Conservation (phyloP, 2,113 vertebrate species). For the Caretta caretta region DNA sequence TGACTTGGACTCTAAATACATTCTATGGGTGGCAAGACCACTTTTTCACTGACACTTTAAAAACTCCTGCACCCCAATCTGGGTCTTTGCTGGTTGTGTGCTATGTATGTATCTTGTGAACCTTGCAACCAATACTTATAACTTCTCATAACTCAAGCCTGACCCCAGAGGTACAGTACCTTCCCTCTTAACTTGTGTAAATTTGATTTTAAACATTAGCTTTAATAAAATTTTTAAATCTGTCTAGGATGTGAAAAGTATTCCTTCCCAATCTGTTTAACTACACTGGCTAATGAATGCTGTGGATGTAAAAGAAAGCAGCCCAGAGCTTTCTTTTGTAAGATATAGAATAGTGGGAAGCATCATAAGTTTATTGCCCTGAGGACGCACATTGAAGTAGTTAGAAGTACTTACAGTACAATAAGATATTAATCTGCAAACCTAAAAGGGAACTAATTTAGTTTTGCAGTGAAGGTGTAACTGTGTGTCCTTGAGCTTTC, state of each 20-base stretch:
- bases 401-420: constrained; percentile 57
- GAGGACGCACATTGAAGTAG: constrained; percentile 60
- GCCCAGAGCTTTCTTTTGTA: constrained; percentile 60
- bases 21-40: too few relatives aligned
- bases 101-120: too few relatives aligned
- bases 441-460: neutral
- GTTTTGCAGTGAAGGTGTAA: neutral
- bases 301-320: constrained; percentile 68
- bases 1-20: too few relatives aligned
- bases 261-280: constrained; percentile 52
- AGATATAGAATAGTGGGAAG: constrained; percentile 68
- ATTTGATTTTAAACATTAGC: too few relatives aligned
- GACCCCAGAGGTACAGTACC: too few relatives aligned
- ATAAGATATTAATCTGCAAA: constrained; percentile 60
- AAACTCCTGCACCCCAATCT: too few relatives aligned
- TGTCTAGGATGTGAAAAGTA: constrained; percentile 50
- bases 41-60: too few relatives aligned
- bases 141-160: too few relatives aligned
- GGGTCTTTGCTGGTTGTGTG: too few relatives aligned
- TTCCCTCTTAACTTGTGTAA: too few relatives aligned
- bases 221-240: too few relatives aligned
- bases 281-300: constrained; percentile 43
- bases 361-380: constrained; percentile 60
- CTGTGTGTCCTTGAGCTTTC: neutral
- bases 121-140: too few relatives aligned